These are phyloP conservation scores for Timema podura DNA, from an alignment of 2,888 invertebrate genomes.

Conservation along the genomic window DNA sequence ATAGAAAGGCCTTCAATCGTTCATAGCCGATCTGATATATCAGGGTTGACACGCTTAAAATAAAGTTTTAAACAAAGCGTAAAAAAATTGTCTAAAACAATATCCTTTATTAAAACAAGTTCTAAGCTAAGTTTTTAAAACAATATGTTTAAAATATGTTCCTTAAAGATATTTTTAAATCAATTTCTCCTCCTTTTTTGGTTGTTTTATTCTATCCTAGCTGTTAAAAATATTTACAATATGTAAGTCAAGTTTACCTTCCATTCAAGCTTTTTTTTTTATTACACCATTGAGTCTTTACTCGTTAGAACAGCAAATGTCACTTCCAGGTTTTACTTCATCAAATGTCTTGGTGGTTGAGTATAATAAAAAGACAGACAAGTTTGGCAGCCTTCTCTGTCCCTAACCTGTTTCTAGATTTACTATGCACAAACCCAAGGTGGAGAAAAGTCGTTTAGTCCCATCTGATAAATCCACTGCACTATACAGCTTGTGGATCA, in stretches of 20 bases:
- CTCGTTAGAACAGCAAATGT: background rate
- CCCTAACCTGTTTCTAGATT: background rate
- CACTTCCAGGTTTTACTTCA: background rate
- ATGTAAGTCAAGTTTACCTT: background rate
- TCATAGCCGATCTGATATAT: too few relatives aligned
- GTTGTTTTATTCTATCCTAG: background rate
- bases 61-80: background rate
- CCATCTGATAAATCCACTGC: constrained; percentile 9
- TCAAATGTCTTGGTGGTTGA: background rate
- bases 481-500: too few relatives aligned
- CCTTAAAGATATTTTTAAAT: background rate
- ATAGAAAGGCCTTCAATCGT: too few relatives aligned
- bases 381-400: constrained; percentile 10
- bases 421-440: constrained; percentile 11
- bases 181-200: background rate
- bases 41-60: background rate
- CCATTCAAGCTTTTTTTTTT: background rate
- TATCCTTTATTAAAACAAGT: background rate
- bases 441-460: constrained; percentile 2
- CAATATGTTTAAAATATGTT: background rate
- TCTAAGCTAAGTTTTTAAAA: background rate
- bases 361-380: constrained; percentile 3
- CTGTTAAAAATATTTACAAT: background rate
- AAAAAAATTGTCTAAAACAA: background rate
- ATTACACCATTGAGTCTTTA: background rate